These are phyloP conservation scores for Parnassius smintheus DNA, from an alignment of 2,888 invertebrate genomes.

Conservation along the genomic window DNA sequence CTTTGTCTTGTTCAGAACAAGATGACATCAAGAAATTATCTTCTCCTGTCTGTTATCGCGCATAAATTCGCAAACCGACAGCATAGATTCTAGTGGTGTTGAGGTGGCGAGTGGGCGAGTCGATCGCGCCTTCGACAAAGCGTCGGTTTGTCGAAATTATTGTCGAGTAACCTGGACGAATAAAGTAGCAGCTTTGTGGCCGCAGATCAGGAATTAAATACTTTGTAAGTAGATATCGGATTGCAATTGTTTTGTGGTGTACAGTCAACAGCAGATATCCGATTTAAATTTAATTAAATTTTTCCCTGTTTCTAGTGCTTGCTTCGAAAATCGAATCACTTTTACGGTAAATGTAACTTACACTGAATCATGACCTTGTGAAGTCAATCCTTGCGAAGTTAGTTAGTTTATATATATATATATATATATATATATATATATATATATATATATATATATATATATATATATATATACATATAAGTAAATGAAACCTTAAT, in stretches of 20 bases:
- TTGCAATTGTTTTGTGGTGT: conserved; percentile 17
- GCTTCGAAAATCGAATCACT: too few relatives aligned
- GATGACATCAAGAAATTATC: conserved; percentile 38
- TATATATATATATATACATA: too few relatives aligned
- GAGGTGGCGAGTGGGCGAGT: conserved; percentile 37
- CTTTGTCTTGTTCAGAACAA: not conserved
- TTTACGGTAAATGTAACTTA: too few relatives aligned
- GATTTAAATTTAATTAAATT: not conserved
- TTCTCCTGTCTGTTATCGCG: conserved; percentile 33
- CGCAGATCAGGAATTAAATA: conserved; percentile 21
- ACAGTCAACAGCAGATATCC: conserved; percentile 4
- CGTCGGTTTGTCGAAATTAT: conserved; percentile 41
- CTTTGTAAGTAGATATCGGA: conserved; percentile 15
- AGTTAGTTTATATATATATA: too few relatives aligned
- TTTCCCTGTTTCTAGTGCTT: too few relatives aligned
- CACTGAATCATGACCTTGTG: too few relatives aligned
- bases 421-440: too few relatives aligned
- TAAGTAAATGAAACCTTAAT: too few relatives aligned
- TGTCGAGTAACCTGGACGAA: conserved; percentile 31
- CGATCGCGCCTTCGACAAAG: conserved; percentile 40
- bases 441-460: too few relatives aligned
- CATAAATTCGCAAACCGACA: conserved; percentile 27
- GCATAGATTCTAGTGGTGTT: conserved; percentile 20
- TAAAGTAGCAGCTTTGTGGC: conserved; percentile 36
- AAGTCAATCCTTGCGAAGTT: too few relatives aligned